Percentiles rank a stretch among this genome's conserved stretches.
Evolutionary conservation across 2,888 invertebrate species (phyloP).

Genomic region (Ectobius pallidus): DNA sequence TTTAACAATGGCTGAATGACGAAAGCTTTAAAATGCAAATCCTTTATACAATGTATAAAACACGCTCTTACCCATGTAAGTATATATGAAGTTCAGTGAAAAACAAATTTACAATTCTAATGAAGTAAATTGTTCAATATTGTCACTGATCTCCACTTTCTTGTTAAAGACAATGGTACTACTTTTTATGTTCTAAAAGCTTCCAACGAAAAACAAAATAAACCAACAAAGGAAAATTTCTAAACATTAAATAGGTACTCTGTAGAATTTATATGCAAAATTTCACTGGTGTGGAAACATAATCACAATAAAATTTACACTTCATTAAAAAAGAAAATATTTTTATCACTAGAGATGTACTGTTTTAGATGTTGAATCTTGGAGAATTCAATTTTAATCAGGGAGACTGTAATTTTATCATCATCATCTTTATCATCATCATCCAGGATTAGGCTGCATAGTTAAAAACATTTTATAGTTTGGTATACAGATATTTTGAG

Average conservation of each 20-base stretch:
- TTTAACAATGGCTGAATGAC: neutral
- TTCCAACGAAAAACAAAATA: neutral
- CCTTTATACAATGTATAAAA: no score
- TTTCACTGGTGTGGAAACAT: neutral
- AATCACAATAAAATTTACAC: neutral
- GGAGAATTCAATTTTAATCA: no score
- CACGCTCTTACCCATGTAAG: neutral
- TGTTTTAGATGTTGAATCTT: no score
- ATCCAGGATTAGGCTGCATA: no score
- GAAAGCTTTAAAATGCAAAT: neutral
- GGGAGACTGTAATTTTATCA: no score
- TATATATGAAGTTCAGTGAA: neutral
- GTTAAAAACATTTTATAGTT: no score
- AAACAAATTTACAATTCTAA: neutral
- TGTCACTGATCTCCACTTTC: neutral
- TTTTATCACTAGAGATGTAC: no score
- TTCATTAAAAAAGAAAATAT: no score
- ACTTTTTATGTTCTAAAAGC: neutral
- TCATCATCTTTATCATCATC: no score
- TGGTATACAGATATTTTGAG: no score
- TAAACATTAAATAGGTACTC: neutral
- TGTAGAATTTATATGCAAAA: neutral
- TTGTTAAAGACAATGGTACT: neutral
- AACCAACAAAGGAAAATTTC: neutral
- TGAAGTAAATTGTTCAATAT: neutral